Evolutionary conservation across 2,113 vertebrate species (phyloP).

Genomic region (Lathamus discolor): DNA sequence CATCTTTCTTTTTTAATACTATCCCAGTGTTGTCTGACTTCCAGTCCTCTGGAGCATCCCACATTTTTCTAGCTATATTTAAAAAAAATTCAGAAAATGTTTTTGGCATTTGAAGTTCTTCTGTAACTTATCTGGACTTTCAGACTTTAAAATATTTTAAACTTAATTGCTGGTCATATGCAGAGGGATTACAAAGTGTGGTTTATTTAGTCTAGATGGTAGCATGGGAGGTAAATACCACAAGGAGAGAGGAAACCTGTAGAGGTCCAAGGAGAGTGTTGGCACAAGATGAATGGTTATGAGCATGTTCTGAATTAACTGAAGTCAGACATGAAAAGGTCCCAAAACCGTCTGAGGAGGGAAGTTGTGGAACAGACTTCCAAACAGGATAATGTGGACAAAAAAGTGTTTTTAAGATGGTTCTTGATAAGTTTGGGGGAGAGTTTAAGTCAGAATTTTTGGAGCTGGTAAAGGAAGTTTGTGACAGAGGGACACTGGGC

Average conservation of each 20-base stretch:
- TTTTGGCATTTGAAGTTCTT: neutral
- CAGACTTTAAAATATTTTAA: neutral
- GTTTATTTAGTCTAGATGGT: constrained; percentile 54
- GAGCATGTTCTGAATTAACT: constrained; percentile 17
- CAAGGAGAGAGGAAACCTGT: constrained; percentile 49
- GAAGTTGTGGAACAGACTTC: constrained; percentile 36
- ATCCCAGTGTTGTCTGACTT: neutral
- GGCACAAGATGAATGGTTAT: constrained; percentile 55
- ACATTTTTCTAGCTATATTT: neutral
- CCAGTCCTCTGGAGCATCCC: neutral
- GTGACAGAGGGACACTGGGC: neutral
- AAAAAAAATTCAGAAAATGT: neutral
- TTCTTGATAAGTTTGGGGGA: neutral
- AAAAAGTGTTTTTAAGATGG: constrained; percentile 41
- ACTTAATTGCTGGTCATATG: neutral
- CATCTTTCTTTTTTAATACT: neutral
- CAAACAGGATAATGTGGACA: constrained; percentile 60
- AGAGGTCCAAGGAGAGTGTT: neutral
- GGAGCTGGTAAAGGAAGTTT: neutral
- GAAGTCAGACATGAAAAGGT: constrained; percentile 58
- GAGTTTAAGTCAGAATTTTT: neutral
- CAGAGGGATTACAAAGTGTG: neutral
- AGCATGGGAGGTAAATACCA: neutral
- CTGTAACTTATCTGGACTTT: neutral
- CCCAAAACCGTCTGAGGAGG: neutral